Evolutionary conservation across 1,140 invertebrate genomes (phyloP).

Genomic region (Diachasma alloeum): DNA sequence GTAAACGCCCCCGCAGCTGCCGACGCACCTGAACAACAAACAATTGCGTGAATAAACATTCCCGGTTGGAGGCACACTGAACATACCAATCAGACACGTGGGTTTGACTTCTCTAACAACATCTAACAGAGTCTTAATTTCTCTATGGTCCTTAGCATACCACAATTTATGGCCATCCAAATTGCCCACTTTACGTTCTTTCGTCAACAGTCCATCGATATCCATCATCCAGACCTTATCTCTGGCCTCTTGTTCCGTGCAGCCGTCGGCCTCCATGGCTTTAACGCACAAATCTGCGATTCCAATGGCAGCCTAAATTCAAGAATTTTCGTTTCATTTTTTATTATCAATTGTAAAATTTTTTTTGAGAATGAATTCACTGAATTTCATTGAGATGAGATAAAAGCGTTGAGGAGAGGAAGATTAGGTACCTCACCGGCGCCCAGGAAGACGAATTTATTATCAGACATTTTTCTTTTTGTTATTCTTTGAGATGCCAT

Average conservation of each 20-base stretch:
- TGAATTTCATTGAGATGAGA: background rate
- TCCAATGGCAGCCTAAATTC: slow-evolving; percentile 80
- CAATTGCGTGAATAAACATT: too few relatives aligned
- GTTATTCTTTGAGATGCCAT: slow-evolving; percentile 84
- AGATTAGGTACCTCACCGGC: slow-evolving; percentile 78
- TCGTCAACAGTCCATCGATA: slow-evolving; percentile 82
- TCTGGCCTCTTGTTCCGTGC: slow-evolving; percentile 77
- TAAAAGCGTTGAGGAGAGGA: background rate
- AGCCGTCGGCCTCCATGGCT: slow-evolving; percentile 86
- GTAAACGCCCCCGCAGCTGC: slow-evolving; percentile 89
- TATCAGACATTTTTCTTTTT: slow-evolving; percentile 78
- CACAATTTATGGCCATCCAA: slow-evolving; percentile 79
- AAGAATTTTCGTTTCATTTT: background rate
- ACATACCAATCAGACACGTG: slow-evolving; percentile 80
- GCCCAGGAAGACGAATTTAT: slow-evolving; percentile 89
- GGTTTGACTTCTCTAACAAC: slow-evolving; percentile 87
- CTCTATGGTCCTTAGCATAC: slow-evolving; percentile 85
- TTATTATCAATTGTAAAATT: background rate
- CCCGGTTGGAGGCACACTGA: background rate
- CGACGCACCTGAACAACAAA: slow-evolving; percentile 74
- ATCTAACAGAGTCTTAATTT: slow-evolving; percentile 78
- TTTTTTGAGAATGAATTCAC: background rate
- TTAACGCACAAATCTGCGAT: slow-evolving; percentile 87
- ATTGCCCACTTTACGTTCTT: slow-evolving; percentile 75
- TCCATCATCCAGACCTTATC: slow-evolving; percentile 90